These are phyloP conservation scores for Anser cygnoides DNA, from an alignment of 2,113 vertebrate genomes.

Conservation along the genomic window DNA sequence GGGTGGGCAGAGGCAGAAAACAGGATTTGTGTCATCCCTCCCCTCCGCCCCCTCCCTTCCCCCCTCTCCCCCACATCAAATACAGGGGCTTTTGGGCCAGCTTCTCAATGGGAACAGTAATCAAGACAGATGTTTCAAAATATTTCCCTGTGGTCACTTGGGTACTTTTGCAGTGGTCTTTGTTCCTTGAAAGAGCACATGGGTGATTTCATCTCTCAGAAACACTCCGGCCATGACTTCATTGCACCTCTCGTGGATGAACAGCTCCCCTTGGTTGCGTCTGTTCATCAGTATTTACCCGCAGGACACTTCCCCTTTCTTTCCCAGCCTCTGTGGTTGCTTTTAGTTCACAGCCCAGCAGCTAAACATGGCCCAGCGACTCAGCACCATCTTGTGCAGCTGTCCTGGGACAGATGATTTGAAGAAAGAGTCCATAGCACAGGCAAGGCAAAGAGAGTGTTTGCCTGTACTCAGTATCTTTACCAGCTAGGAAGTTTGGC, in stretches of 20 bases:
- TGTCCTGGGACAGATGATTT: background rate
- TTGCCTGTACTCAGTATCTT: background rate
- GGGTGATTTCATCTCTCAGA: background rate
- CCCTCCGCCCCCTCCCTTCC: too few relatives aligned
- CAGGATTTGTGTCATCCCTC: background rate
- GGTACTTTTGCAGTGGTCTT: background rate
- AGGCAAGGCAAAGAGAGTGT: background rate
- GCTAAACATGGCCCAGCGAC: background rate
- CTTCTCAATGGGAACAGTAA: background rate
- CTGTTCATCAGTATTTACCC: background rate
- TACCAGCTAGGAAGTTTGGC: background rate
- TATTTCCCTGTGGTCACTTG: background rate
- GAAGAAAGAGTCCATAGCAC: background rate
- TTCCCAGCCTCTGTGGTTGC: background rate
- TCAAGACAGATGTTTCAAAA: background rate
- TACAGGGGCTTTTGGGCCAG: background rate
- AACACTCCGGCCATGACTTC: background rate
- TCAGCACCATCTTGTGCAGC: background rate
- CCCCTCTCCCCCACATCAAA: background rate
- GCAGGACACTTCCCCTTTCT: background rate
- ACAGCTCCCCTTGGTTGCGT: rapidly evolving
- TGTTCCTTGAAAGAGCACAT: background rate
- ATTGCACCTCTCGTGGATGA: background rate
- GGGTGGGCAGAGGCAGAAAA: background rate
- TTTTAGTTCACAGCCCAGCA: background rate